These are phyloP conservation scores for Plecotus auritus DNA, from an alignment of 2,113 vertebrate species.

Conservation along the genomic window DNA sequence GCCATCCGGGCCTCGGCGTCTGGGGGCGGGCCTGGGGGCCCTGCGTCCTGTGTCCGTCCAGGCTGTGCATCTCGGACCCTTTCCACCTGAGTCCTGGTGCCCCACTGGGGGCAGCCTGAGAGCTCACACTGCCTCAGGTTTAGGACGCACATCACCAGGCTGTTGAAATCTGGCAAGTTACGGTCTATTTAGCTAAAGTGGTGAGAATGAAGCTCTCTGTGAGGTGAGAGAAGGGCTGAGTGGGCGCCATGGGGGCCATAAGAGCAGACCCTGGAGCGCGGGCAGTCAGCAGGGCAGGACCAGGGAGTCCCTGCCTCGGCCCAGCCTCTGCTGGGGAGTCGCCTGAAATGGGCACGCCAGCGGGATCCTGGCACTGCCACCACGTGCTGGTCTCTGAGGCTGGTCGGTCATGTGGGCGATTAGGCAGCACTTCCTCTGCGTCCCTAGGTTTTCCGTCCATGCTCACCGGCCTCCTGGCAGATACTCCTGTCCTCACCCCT, in stretches of 20 bases:
- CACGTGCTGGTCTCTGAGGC: no score
- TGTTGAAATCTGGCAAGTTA: not conserved
- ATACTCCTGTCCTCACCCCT: not conserved
- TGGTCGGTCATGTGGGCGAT: not conserved
- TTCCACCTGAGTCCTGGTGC: no score
- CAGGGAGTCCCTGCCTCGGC: not conserved
- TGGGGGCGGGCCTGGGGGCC: no score
- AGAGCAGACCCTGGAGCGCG: not conserved
- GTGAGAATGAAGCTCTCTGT: not conserved
- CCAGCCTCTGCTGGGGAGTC: not conserved
- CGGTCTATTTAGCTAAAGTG: not conserved
- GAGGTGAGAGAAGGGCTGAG: not conserved
- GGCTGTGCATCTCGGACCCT: not conserved
- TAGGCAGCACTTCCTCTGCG: not conserved
- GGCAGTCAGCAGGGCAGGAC: not conserved
- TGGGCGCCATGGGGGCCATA: not conserved
- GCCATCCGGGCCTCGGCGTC: fast-evolving
- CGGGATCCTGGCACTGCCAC: not conserved
- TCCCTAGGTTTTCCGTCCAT: not conserved
- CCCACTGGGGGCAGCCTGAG: not conserved
- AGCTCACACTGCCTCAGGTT: not conserved
- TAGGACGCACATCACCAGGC: not conserved
- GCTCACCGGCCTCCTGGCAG: not conserved
- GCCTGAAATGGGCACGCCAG: not conserved
- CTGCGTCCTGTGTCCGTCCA: not conserved